Percentiles rank a stretch among this genome's conserved stretches.
Evolutionary conservation across 2,797 vertebrate species (phyloP).

Genomic region (Thripadectes ignobilis): DNA sequence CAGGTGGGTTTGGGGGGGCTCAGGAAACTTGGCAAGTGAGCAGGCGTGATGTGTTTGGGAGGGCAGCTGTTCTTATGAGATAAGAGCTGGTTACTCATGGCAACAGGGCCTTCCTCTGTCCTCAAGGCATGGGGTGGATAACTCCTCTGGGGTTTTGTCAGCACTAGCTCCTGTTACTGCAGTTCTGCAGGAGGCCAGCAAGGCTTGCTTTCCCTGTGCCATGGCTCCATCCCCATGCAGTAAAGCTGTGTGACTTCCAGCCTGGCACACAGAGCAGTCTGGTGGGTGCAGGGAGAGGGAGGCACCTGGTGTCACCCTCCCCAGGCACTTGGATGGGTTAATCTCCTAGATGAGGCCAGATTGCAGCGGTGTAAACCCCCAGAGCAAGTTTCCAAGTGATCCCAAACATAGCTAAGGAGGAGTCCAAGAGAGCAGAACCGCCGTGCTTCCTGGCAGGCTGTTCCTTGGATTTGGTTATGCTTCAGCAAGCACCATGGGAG

Average conservation of each 20-base stretch:
- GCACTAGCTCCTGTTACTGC: neutral
- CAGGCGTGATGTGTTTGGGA: rapidly evolving
- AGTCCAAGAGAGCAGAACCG: neutral
- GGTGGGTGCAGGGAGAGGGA: neutral
- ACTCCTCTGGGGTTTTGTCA: neutral
- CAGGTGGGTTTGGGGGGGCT: neutral
- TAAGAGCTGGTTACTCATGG: neutral
- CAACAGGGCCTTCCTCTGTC: neutral
- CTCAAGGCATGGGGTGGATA: neutral
- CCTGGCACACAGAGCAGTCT: neutral
- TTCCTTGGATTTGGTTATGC: neutral
- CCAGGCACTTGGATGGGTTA: neutral
- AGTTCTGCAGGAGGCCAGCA: neutral
- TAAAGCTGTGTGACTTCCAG: neutral
- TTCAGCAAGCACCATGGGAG: neutral
- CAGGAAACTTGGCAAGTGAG: neutral
- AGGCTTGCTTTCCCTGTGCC: neutral
- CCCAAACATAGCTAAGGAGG: neutral
- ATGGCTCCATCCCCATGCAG: rapidly evolving
- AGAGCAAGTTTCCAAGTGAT: neutral
- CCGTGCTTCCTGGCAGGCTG: neutral
- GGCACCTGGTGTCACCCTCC: neutral
- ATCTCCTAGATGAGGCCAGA: neutral
- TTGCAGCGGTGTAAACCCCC: neutral
- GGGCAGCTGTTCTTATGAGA: neutral